These are phyloP conservation scores for Pterostichus niger DNA, from an alignment of 2,888 invertebrate genomes.

Conservation along the genomic window DNA sequence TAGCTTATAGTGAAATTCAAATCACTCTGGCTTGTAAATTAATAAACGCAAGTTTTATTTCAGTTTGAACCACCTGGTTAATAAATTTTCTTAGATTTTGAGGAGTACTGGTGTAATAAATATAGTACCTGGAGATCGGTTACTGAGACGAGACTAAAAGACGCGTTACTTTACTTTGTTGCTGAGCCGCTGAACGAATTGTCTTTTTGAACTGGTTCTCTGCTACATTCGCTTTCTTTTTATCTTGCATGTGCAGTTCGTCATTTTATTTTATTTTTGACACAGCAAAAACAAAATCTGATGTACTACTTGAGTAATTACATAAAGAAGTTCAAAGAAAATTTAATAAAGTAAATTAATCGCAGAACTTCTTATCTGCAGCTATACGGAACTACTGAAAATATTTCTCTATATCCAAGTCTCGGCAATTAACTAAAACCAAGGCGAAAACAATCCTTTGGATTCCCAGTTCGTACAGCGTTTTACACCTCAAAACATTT, in stretches of 20 bases:
- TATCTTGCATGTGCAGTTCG: background rate
- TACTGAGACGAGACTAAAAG: background rate
- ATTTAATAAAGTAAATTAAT: slow-evolving; percentile 56
- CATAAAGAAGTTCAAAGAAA: slow-evolving; percentile 52
- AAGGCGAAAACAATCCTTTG: background rate
- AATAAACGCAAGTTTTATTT: too few relatives aligned
- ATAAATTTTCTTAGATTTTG: background rate
- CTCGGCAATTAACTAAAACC: background rate
- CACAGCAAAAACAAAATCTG: slow-evolving; percentile 43
- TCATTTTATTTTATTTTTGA: slow-evolving; percentile 33
- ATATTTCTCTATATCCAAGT: too few relatives aligned
- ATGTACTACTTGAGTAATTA: slow-evolving; percentile 45
- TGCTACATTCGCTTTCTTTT: slow-evolving; percentile 18
- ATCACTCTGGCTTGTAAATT: too few relatives aligned
- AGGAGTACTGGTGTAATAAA: background rate
- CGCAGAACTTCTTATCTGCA: slow-evolving; percentile 32
- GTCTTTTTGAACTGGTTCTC: slow-evolving; percentile 24
- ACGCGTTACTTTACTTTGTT: slow-evolving; percentile 33
- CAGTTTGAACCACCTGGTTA: too few relatives aligned
- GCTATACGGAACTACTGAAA: slow-evolving; percentile 7
- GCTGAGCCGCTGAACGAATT: slow-evolving; percentile 24
- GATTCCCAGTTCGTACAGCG: too few relatives aligned
- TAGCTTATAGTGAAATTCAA: too few relatives aligned
- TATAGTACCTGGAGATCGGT: slow-evolving; percentile 7
- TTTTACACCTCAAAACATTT: too few relatives aligned